These are phyloP conservation scores for Alexandromys fortis DNA, from an alignment of 2,113 vertebrate genomes.

Conservation along the genomic window DNA sequence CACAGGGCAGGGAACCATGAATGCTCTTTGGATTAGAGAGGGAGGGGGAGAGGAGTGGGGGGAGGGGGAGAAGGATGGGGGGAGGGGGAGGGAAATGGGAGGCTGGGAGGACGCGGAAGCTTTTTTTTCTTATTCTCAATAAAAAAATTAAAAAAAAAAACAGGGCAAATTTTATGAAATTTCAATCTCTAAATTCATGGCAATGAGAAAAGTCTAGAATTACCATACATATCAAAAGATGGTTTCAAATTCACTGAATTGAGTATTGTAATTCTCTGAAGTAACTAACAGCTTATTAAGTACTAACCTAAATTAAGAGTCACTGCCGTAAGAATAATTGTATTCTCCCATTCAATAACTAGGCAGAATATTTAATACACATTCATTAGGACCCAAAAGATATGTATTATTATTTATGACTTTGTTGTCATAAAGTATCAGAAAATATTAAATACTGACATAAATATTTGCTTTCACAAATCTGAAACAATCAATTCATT, in stretches of 20 bases:
- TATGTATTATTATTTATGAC: neutral
- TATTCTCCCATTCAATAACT: conserved; percentile 2
- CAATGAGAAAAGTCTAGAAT: conserved; percentile 24
- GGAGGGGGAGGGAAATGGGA: too few species aligned
- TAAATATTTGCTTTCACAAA: neutral
- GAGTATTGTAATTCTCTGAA: conserved; percentile 40
- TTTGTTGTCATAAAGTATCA: neutral
- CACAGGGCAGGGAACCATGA: too few species aligned
- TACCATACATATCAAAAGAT: conserved; percentile 20
- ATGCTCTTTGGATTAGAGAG: too few species aligned
- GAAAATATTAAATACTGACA: neutral
- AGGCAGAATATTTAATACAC: neutral
- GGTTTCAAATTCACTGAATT: conserved; percentile 7
- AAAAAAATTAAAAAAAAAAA: too few species aligned
- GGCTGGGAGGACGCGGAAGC: too few species aligned
- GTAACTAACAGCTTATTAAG: neutral
- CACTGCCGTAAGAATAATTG: neutral
- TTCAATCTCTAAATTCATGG: conserved; percentile 37
- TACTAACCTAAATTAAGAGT: conserved; percentile 24
- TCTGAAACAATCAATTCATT: neutral
- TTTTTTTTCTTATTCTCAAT: too few species aligned
- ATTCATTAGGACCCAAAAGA: neutral
- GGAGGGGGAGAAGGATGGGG: too few species aligned
- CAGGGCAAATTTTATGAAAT: conserved; percentile 55
- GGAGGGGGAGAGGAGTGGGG: too few species aligned